Evolutionary conservation across 2,797 vertebrate species (phyloP).

Genomic region (Catamblyrhynchus diadema): DNA sequence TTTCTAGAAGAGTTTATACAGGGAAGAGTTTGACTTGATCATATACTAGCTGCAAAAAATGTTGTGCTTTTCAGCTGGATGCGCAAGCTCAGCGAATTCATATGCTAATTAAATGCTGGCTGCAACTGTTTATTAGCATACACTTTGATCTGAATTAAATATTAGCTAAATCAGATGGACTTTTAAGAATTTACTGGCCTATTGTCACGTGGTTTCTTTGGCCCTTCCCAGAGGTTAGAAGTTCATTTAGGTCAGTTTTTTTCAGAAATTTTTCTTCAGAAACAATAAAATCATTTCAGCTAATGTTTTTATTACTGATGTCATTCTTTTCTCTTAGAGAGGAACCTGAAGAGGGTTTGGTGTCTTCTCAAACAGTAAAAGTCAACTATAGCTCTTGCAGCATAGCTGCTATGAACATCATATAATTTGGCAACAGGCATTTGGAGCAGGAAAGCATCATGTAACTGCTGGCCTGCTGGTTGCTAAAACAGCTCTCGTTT

Average conservation of each 20-base stretch:
- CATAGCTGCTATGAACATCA: not conserved
- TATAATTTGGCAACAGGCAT: not conserved
- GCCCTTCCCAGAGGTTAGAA: not conserved
- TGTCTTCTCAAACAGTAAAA: not conserved
- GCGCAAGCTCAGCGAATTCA: not conserved
- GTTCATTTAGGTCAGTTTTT: not conserved
- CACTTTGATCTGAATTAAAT: not conserved
- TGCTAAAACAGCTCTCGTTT: constrained; percentile 11
- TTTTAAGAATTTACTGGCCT: not conserved
- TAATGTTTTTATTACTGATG: not conserved
- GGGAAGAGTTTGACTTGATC: not conserved
- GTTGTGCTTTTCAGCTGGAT: not conserved
- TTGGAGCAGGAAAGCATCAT: not conserved
- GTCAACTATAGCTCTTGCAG: not conserved
- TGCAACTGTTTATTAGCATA: not conserved
- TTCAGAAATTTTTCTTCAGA: not conserved
- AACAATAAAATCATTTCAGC: not conserved
- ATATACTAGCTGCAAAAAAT: not conserved
- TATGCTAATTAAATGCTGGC: not conserved
- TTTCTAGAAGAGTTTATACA: not conserved
- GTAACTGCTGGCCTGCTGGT: not conserved
- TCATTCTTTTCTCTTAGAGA: not conserved
- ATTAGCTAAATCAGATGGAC: not conserved
- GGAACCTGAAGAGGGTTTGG: not conserved
- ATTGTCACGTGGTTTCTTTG: not conserved